Evolutionary conservation across 2,797 vertebrate genomes (phyloP).

Genomic region (Malacoraja senta): DNA sequence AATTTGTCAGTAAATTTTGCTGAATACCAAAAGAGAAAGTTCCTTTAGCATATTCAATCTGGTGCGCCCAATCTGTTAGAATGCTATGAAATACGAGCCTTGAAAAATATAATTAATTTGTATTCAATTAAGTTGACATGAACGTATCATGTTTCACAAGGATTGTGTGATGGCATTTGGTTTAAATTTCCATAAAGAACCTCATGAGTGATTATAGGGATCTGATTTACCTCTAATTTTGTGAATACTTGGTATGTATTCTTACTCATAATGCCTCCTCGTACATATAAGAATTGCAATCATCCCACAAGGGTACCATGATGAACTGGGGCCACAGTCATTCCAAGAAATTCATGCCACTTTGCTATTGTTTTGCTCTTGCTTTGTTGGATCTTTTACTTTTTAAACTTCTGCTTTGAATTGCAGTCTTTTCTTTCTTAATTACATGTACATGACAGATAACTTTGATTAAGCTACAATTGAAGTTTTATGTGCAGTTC

Average conservation of each 20-base stretch:
- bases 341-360: not conserved
- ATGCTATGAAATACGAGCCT: slow-evolving; percentile 10
- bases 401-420: not conserved
- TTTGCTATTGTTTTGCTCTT: not conserved
- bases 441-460: not conserved
- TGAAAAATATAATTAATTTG: slow-evolving; percentile 25
- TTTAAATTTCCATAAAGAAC: slow-evolving; percentile 30
- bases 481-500: too few species aligned
- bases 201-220: slow-evolving; percentile 9
- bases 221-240: slow-evolving; percentile 33
- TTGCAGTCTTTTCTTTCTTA: not conserved
- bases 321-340: not conserved
- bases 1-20: not conserved
- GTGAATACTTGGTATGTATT: slow-evolving; percentile 25
- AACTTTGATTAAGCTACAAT: too few species aligned
- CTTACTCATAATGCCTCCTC: not conserved
- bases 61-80: not conserved
- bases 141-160: slow-evolving; percentile 14
- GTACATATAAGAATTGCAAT: not conserved
- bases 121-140: slow-evolving; percentile 23
- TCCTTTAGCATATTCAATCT: not conserved
- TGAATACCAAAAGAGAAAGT: not conserved
- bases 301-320: not conserved
- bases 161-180: slow-evolving; percentile 23
- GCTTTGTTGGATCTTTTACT: not conserved